Percentiles rank a stretch among this genome's conserved stretches.
Conservation (phyloP, 2,888 invertebrate species). For the Coremacera marginata region DNA sequence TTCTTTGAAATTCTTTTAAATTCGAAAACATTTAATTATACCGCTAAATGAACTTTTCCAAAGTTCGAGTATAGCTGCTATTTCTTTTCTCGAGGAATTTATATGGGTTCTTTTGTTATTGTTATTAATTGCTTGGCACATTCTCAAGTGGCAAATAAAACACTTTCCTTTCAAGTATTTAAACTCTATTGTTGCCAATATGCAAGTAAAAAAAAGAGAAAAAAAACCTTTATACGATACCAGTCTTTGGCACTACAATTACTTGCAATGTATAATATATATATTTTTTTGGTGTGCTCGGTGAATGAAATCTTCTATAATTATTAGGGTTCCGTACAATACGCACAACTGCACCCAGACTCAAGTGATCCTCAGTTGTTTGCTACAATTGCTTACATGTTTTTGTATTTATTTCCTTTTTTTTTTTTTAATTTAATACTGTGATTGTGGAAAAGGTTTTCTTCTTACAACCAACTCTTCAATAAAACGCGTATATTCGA, state of each 20-base stretch:
- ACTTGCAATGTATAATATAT: neutral
- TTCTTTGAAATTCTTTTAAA: no score
- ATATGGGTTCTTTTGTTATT: constrained; percentile 1
- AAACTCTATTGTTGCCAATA: constrained; percentile 14
- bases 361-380: constrained; percentile 27
- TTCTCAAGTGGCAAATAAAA: constrained; percentile 36
- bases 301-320: neutral
- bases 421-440: neutral
- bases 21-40: no score
- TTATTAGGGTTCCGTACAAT: neutral
- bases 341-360: constrained; percentile 4
- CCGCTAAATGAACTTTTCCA: no score
- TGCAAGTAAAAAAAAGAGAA: neutral
- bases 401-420: neutral
- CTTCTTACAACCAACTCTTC: neutral
- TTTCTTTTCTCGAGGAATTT: neutral
- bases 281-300: neutral
- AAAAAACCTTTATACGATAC: neutral
- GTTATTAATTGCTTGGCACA: constrained; percentile 35
- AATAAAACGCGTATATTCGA: constrained; percentile 11
- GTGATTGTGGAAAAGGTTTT: constrained; percentile 2
- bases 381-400: constrained; percentile 6
- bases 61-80: no score
- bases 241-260: neutral
- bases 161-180: constrained; percentile 32